phyloP scores from a whole-genome alignment of 92 coral and sea anemone species.

The Porites rus region DNA sequence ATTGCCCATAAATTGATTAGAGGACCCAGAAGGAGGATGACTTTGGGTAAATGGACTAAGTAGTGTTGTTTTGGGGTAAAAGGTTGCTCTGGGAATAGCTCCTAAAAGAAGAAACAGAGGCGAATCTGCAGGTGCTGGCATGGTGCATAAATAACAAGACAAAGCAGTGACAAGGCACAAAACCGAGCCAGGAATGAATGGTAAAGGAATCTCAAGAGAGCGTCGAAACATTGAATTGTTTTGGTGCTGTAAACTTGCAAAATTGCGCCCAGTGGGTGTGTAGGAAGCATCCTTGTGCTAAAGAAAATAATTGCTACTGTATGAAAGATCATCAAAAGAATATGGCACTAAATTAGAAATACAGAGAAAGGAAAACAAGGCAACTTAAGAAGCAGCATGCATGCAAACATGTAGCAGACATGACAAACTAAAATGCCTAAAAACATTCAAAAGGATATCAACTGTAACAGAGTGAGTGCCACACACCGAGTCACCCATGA shows the following conservation, averaged over 20 bases:
- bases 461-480: conserved; percentile 1
- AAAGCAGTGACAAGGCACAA: too few species aligned
- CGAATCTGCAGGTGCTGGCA: too few species aligned
- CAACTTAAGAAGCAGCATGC: not conserved
- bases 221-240: too few species aligned
- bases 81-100: conserved; percentile 7
- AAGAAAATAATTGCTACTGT: too few species aligned
- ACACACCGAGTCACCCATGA: not conserved
- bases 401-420: not conserved
- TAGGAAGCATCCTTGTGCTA: too few species aligned
- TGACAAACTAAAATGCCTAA: not conserved
- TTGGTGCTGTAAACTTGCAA: too few species aligned
- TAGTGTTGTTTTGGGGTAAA: conserved; percentile 37
- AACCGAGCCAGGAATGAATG: too few species aligned
- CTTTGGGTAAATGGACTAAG: conserved; percentile 2
- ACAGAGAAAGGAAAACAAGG: not conserved
- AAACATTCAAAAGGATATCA: not conserved
- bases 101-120: not conserved
- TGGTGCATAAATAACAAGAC: too few species aligned
- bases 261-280: too few species aligned
- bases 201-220: too few species aligned
- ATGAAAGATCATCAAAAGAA: too few species aligned
- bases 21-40: conserved; percentile 44
- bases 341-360: too few species aligned
- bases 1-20: conserved; percentile 45